These are phyloP conservation scores for Campoletis raptor DNA, from an alignment of 2,888 invertebrate genomes.

Conservation along the genomic window DNA sequence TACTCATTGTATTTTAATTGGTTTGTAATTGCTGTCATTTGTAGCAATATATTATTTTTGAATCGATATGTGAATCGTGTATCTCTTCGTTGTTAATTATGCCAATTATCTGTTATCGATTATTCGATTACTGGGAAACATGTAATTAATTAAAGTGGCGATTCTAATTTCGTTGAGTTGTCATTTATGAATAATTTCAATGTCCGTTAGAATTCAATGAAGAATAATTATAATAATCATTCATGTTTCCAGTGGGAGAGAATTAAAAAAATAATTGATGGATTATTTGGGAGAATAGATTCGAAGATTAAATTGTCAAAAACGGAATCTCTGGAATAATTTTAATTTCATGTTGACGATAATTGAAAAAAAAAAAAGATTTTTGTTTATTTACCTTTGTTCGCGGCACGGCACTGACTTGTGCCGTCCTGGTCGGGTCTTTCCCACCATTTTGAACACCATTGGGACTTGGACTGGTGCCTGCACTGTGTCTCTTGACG, in stretches of 20 bases:
- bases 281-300: neutral
- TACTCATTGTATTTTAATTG: neutral
- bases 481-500: conserved; percentile 90
- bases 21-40: neutral
- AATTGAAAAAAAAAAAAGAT: neutral
- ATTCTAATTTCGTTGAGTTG: too few relatives aligned
- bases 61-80: neutral
- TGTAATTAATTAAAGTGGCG: neutral
- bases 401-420: conserved; percentile 94
- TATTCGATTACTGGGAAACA: neutral
- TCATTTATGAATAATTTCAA: neutral
- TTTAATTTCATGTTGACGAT: neutral
- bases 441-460: conserved; percentile 84
- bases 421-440: conserved; percentile 89
- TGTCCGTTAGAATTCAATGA: neutral
- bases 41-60: neutral
- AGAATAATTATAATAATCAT: neutral
- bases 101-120: neutral
- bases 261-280: neutral
- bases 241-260: neutral
- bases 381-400: conserved; percentile 87
- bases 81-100: neutral
- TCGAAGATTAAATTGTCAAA: neutral
- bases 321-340: neutral
- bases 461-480: conserved; percentile 84